phyloP scores from a whole-genome alignment of 2,888 invertebrate species.

The Lochmaea capreae region DNA sequence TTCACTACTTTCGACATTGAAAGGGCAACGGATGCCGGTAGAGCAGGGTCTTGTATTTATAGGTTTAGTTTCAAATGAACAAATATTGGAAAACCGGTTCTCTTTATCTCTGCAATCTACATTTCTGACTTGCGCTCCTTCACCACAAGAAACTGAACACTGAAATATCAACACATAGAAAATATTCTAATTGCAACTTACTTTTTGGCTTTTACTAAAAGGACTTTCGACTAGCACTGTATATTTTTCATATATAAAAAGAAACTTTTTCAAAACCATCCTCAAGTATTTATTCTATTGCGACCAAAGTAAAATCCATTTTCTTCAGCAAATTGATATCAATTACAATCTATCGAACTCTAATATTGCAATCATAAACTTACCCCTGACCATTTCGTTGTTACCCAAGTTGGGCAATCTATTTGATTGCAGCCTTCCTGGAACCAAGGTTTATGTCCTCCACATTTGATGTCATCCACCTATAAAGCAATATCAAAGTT shows the following conservation, averaged over 20 bases:
- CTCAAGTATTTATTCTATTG: too few relatives aligned
- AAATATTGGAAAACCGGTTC: constrained; percentile 70
- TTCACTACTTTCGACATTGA: constrained; percentile 68
- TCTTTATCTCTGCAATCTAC: constrained; percentile 81
- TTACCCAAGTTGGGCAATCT: constrained; percentile 90
- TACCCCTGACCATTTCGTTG: constrained; percentile 91
- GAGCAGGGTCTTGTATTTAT: constrained; percentile 78
- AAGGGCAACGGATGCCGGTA: constrained; percentile 78
- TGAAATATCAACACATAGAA: constrained; percentile 58
- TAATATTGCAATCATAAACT: constrained; percentile 64
- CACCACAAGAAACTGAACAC: constrained; percentile 96
- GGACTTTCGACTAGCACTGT: too few relatives aligned
- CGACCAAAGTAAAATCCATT: too few relatives aligned
- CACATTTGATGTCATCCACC: constrained; percentile 84
- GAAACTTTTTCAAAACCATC: too few relatives aligned
- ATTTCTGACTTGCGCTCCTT: constrained; percentile 83
- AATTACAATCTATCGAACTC: not conserved
- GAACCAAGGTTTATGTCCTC: constrained; percentile 79
- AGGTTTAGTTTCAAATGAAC: constrained; percentile 77
- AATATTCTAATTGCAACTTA: too few relatives aligned
- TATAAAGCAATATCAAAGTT: constrained; percentile 56
- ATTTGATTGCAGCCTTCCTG: constrained; percentile 86
- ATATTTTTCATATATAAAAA: too few relatives aligned
- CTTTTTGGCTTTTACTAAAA: too few relatives aligned
- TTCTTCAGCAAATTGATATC: too few relatives aligned